Base-by-base conservation (phyloP, 2,797 vertebrate genomes). In the Fratercula arctica region DNA sequence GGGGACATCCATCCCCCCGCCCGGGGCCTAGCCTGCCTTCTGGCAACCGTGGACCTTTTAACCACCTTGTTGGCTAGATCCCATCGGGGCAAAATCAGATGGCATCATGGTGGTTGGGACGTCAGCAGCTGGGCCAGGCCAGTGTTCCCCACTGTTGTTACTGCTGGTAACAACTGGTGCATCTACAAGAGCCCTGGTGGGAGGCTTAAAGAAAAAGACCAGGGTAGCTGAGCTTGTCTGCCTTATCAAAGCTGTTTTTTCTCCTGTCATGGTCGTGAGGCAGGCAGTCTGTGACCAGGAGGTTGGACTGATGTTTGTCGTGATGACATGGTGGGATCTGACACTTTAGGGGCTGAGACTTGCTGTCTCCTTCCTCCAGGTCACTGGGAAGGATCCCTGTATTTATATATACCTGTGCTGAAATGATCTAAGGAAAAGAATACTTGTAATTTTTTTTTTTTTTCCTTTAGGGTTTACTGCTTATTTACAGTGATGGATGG, bases 281-380 rank as follows among this genome's bases (percentile, higher is more conserved):
- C 61, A 39, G 59, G 33, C 76, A 67, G 43, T 28, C 74, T 90
- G 74, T 60, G 63, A 70, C 25, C 48, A 16, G 23, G 23, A 56
- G 64, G 14, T 50, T 85, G 66, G 68, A 59, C 21, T 87, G 79
- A 89, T 89, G 33, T 70, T 83, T 92, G 60, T 73, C 48, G 23
- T 5, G 26, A 24, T 87, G 81, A 85, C 20, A 12, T 51, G 68
- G 80, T 88, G 73, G 29, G 85, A 57, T 89, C 57, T 78, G 81
- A 75, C 45, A 60, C 41, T 35, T 89, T 33, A 23, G 3, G 25
- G 37, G 73, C 45, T 85, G 69, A 77, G 83, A 86, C 74, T 87
- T 80, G 41, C 56, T 59, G 57, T 64, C 45, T 70, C 60, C 81
- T 91, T 93, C 72, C 50, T 91, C 41, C 53, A 61, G 92, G 68